Conservation (phyloP, 1,140 invertebrate genomes). For the Drosophila sp. region DNA sequence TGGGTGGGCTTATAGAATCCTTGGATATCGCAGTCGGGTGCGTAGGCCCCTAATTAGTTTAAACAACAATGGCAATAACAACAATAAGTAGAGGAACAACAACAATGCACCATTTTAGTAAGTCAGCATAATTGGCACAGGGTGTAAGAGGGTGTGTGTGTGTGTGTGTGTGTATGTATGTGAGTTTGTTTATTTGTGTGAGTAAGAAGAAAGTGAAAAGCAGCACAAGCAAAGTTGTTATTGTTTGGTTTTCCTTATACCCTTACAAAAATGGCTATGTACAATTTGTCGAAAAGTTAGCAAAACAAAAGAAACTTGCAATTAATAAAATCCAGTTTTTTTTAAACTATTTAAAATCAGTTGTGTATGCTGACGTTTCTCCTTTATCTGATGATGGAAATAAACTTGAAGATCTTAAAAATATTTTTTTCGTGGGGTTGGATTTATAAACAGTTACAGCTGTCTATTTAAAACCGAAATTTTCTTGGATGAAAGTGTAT, state of each 20-base stretch:
- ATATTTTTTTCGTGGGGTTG: no score
- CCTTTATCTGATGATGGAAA: no score
- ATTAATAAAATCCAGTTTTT: no score
- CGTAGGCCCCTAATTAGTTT: conserved; percentile 87
- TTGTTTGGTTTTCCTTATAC: conserved; percentile 23
- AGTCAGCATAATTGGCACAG: conserved; percentile 44
- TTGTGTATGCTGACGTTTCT: no score
- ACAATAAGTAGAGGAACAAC: conserved; percentile 45
- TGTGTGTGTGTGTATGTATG: background rate
- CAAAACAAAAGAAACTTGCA: no score
- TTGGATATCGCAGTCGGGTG: conserved; percentile 92
- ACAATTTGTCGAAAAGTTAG: background rate
- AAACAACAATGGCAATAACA: conserved; percentile 22
- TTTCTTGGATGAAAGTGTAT: background rate
- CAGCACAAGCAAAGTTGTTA: conserved; percentile 67
- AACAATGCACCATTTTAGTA: conserved; percentile 67
- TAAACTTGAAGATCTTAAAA: no score
- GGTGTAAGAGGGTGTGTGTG: conserved; percentile 20
- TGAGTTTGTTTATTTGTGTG: background rate
- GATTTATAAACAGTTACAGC: no score
- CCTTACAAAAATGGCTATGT: background rate
- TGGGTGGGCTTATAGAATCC: conserved; percentile 94
- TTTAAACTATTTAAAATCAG: no score
- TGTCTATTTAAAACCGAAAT: no score
- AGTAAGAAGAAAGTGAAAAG: conserved; percentile 47